Percentiles rank a stretch among this genome's conserved stretches.
phyloP scores from a whole-genome alignment of 2,113 vertebrate genomes.

The Carollia perspicillata region DNA sequence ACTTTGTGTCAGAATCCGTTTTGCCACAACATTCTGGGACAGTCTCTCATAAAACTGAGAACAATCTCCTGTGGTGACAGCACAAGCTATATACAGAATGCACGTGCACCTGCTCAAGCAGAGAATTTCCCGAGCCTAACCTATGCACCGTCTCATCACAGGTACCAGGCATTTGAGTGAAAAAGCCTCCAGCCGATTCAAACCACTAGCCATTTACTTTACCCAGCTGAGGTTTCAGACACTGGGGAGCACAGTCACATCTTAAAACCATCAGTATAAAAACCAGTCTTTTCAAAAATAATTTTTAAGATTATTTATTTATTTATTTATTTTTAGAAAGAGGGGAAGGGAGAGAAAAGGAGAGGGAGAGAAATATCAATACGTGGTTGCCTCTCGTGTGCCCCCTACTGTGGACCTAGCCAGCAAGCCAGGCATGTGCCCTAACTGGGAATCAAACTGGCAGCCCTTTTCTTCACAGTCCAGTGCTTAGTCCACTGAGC shows the following conservation, averaged over 20 bases:
- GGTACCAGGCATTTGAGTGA: neutral
- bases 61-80: neutral
- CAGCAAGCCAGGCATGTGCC: too few species aligned
- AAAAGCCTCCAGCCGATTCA: neutral
- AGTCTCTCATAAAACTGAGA: neutral
- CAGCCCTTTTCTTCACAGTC: too few species aligned
- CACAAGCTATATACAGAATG: neutral
- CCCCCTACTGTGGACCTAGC: too few species aligned
- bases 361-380: too few species aligned
- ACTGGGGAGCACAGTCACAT: neutral
- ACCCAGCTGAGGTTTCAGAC: neutral
- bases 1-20: too few species aligned
- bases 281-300: neutral
- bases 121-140: neutral
- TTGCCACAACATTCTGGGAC: too few species aligned
- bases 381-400: too few species aligned
- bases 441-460: too few species aligned
- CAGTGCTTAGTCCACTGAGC: too few species aligned
- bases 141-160: neutral
- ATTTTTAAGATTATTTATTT: too few species aligned
- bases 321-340: too few species aligned
- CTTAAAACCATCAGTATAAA: neutral
- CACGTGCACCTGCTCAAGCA: neutral
- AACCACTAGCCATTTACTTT: neutral
- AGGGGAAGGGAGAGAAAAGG: too few species aligned